Conservation (phyloP, 2,113 vertebrate genomes). For the Notiomystis cincta region DNA sequence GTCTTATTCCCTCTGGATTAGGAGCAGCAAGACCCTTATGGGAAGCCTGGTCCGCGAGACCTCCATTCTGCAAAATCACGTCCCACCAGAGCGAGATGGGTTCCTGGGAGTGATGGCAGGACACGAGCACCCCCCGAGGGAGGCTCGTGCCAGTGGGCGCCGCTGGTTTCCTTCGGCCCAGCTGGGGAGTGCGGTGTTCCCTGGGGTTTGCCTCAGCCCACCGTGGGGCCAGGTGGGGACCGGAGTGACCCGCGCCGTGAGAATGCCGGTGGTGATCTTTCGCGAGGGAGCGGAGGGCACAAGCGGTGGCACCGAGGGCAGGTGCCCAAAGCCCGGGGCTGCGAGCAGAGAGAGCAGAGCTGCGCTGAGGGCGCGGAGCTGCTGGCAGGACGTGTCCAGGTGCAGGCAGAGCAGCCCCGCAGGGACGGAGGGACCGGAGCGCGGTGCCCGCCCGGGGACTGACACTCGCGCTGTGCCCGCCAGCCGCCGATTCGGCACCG, state of each 20-base stretch:
- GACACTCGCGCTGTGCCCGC: accelerated
- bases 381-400: background rate
- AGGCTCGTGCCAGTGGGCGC: accelerated
- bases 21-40: background rate
- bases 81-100: accelerated
- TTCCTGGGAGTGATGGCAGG: background rate
- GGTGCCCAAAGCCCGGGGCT: accelerated
- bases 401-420: background rate
- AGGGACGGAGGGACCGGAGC: accelerated
- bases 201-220: background rate
- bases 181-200: background rate
- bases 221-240: background rate
- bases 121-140: accelerated
- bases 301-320: accelerated
- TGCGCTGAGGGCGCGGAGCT: background rate
- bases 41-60: background rate
- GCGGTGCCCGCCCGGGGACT: background rate
- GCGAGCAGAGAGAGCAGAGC: accelerated
- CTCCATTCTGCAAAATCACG: background rate
- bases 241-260: background rate
- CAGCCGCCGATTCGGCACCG: accelerated
- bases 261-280: background rate
- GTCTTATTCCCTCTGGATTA: background rate
- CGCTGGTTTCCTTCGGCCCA: background rate
- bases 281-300: accelerated